Conservation (phyloP, 2,113 vertebrate species). For the Neomonachus schauinslandi region DNA sequence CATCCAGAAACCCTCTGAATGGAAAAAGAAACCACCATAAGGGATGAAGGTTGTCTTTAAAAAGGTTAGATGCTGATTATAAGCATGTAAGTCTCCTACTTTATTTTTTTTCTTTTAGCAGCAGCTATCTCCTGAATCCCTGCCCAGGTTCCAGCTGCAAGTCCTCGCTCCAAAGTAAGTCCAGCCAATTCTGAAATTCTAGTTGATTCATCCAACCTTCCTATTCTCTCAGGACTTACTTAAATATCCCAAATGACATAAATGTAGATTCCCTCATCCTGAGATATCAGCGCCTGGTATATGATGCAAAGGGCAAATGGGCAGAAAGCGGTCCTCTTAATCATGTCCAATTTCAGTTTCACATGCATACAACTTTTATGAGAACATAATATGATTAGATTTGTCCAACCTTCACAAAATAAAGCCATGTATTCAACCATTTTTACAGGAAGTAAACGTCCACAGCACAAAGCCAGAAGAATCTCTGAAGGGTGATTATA, state of each 20-base stretch:
- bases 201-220: conserved; percentile 13
- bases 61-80: neutral
- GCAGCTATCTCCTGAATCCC: conserved; percentile 35
- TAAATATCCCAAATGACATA: conserved; percentile 13
- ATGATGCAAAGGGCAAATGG: neutral
- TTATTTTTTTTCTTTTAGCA: neutral
- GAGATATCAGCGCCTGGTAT: neutral
- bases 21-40: neutral
- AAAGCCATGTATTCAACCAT: neutral
- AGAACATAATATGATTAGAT: neutral
- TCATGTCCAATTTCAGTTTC: neutral
- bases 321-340: neutral
- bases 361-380: neutral
- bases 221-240: neutral
- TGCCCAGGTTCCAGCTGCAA: conserved; percentile 46
- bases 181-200: conserved; percentile 37
- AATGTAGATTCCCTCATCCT: neutral
- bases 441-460: neutral
- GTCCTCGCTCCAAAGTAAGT: neutral
- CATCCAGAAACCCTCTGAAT: neutral
- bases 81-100: neutral
- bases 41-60: neutral
- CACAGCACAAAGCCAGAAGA: neutral
- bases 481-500: neutral
- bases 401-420: neutral